Evolutionary conservation across 2,888 invertebrate species (phyloP), one percentile per base, ranked within the genome.

Genomic region (Troides oblongomaculatus): DNA sequence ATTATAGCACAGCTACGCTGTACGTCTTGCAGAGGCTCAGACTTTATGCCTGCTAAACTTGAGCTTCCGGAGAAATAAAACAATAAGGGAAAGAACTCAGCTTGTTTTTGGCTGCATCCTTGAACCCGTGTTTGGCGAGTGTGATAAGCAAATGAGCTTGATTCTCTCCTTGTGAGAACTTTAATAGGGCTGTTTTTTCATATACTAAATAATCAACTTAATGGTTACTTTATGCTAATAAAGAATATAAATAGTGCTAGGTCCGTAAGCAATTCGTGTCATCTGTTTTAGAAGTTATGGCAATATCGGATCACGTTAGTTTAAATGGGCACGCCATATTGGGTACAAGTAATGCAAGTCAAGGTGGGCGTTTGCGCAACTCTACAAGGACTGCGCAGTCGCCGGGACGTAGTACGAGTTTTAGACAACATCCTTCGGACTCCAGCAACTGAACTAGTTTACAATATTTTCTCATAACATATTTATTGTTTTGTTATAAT

Each of bases 311-410:
- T 50, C 66, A 53, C 53, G 53, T 60, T 62, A 53, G 66, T 53
- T 60, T 53, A 57, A 63, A 39, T 72, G 67, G 76, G 74, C 77
- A 74, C 71, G 73, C 83, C 80, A 79, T 81, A 79, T 83, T 83
- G 76, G 80, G 82, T 80, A 78, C 80, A 83, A 80, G 84, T 78
- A 82, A 84, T 85, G 81, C 86, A 82, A 85, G 84, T 88, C 88
- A 89, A 88, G 86, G 86, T 87, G 81, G 83, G 77, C 77, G 76
- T 77, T 87, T 86, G 80, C 85, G 82, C 84, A 89, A 87, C 78
- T 72, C 68, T 72, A 76, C 79, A 81, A 82, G 81, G 79, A 82
- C 81, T 79, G 74, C 77, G 78, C 78, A 71, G 71, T 64, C 71
- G 69, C 63, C 64, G 65, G 23, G 62, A 36, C 53, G 59, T 53